Percentiles rank a stretch among this genome's conserved stretches.
Evolutionary conservation across 2,888 invertebrate genomes (phyloP).

Genomic region (Drosophila anomalata): DNA sequence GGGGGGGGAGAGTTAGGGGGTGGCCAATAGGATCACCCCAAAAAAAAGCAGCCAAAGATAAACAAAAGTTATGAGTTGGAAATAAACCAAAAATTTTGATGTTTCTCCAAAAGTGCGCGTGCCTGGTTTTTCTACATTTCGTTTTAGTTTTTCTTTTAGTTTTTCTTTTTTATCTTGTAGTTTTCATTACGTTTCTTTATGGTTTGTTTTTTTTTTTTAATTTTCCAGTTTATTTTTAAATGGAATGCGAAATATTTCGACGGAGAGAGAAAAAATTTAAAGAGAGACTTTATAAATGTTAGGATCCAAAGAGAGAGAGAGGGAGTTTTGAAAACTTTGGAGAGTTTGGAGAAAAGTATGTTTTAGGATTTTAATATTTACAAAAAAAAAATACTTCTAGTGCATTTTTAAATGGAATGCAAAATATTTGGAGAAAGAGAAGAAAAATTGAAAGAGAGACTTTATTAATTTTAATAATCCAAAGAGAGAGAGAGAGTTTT

Average conservation of each 20-base stretch:
- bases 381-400: not conserved
- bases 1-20: not conserved
- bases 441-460: not conserved
- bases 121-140: constrained; percentile 13
- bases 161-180: constrained; percentile 34
- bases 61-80: constrained; percentile 76
- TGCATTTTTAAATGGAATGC: constrained; percentile 18
- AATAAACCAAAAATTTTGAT: constrained; percentile 71
- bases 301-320: not conserved
- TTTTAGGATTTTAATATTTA: too few species aligned
- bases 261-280: not conserved
- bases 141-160: constrained; percentile 8
- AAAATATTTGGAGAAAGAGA: not conserved
- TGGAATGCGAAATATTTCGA: constrained; percentile 1
- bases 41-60: constrained; percentile 56
- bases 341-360: too few species aligned
- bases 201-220: constrained; percentile 14
- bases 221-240: constrained; percentile 15
- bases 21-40: constrained; percentile 1
- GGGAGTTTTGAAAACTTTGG: not conserved
- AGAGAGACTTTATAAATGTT: not conserved
- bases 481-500: not conserved
- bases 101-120: constrained; percentile 56
- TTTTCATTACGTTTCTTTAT: constrained; percentile 30
- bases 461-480: not conserved